Evolutionary conservation across 2,113 vertebrate genomes (phyloP).

Genomic region (Pluvianellus socialis): DNA sequence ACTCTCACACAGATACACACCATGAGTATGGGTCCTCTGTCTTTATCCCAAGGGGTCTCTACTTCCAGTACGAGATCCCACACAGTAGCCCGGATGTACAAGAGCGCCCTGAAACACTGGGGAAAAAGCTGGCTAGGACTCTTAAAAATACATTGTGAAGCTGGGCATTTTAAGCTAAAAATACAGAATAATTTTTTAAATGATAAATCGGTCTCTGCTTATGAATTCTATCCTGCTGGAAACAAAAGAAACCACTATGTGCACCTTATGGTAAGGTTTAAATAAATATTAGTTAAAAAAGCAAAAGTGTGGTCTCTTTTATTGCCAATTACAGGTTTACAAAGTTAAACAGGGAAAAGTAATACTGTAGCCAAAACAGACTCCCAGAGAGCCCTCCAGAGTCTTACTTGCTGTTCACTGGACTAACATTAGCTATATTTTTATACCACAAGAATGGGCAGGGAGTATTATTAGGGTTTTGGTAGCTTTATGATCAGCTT

Average conservation of each 20-base stretch:
- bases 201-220: slow-evolving; percentile 42
- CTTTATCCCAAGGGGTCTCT: neutral
- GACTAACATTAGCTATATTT: slow-evolving; percentile 50
- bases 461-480: slow-evolving; percentile 22
- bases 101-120: neutral
- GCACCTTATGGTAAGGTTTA: slow-evolving; percentile 68
- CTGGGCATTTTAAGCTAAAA: slow-evolving; percentile 38
- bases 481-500: slow-evolving; percentile 56
- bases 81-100: neutral
- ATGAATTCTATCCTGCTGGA: slow-evolving; percentile 56
- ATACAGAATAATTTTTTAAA: slow-evolving; percentile 50
- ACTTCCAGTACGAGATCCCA: neutral
- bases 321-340: slow-evolving; percentile 71
- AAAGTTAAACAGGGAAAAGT: slow-evolving; percentile 59
- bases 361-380: slow-evolving; percentile 49
- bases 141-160: slow-evolving; percentile 19
- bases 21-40: neutral
- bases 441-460: slow-evolving; percentile 53
- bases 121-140: neutral
- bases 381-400: slow-evolving; percentile 46
- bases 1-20: accelerated
- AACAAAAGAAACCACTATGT: slow-evolving; percentile 63
- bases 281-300: slow-evolving; percentile 70
- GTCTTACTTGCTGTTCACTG: slow-evolving; percentile 43
- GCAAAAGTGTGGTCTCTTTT: slow-evolving; percentile 64